Conservation (phyloP, 2,113 vertebrate genomes). For the Vulpes ferrilata region DNA sequence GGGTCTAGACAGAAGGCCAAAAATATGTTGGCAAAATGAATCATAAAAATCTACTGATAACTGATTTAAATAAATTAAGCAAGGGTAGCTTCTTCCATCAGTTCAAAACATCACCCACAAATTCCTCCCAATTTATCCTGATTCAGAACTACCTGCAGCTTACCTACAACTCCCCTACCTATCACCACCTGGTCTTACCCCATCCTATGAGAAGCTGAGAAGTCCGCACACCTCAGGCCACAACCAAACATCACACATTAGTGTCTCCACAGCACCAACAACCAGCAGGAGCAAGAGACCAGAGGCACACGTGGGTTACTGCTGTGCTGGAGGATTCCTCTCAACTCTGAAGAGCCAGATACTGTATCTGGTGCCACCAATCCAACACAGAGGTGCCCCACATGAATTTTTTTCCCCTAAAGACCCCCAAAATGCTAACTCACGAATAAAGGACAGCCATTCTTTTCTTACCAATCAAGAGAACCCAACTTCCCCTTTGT, state of each 20-base stretch:
- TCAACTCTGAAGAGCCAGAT: background rate
- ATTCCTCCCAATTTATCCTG: background rate
- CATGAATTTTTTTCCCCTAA: background rate
- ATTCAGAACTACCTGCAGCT: background rate
- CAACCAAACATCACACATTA: background rate
- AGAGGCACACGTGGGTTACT: too few relatives aligned
- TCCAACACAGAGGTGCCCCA: background rate
- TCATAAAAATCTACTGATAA: background rate
- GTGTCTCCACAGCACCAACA: background rate
- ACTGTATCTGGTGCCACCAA: background rate
- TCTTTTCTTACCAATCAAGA: background rate
- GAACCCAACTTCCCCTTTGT: background rate
- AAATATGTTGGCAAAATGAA: background rate
- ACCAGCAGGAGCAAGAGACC: background rate
- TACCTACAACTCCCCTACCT: background rate
- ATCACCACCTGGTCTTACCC: background rate
- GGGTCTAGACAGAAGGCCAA: background rate
- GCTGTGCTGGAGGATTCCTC: background rate
- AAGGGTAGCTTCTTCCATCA: background rate
- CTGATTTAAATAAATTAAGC: background rate
- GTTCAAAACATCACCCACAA: background rate
- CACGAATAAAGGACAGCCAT: background rate
- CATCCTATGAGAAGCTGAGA: background rate
- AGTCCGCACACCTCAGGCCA: background rate
- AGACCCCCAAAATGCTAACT: background rate